phyloP scores from a whole-genome alignment of 2,888 invertebrate species.

The Campopleginae sp. region DNA sequence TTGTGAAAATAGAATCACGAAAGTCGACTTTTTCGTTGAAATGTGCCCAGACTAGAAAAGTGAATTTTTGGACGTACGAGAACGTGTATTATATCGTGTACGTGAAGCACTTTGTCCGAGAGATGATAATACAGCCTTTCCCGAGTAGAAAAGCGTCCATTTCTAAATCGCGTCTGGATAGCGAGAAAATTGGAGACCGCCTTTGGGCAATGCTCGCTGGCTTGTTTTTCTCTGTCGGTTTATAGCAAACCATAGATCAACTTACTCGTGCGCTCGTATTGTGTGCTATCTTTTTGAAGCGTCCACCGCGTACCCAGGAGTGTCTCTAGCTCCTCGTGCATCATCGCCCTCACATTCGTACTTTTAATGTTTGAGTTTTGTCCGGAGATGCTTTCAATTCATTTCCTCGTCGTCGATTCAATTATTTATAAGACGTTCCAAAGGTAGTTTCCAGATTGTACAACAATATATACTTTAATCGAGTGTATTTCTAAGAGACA shows the following conservation, averaged over 20 bases:
- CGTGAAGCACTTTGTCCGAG: conserved; percentile 36
- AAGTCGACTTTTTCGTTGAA: neutral
- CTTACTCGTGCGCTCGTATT: conserved; percentile 2
- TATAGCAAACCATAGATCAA: conserved; percentile 43
- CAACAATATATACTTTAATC: too few relatives aligned
- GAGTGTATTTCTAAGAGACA: neutral
- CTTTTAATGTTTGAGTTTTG: conserved; percentile 21
- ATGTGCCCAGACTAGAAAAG: neutral
- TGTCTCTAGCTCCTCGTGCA: conserved; percentile 55
- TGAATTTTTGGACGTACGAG: conserved; percentile 11
- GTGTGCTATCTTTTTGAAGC: conserved; percentile 32
- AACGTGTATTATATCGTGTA: conserved; percentile 20
- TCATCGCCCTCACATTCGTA: conserved; percentile 43
- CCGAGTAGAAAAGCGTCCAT: conserved; percentile 35
- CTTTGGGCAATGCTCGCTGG: conserved; percentile 39
- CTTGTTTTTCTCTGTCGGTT: conserved; percentile 48
- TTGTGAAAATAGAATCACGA: neutral
- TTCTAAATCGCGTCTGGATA: conserved; percentile 51
- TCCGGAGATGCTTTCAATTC: conserved; percentile 9
- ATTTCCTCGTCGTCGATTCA: neutral
- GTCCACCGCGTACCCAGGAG: too few relatives aligned
- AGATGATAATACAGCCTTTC: conserved; percentile 27
- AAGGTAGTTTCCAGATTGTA: neutral
- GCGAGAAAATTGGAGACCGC: conserved; percentile 60
- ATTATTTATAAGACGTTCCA: neutral